A percentile compares a stretch with the other conserved stretches of the same genome.
Conservation (phyloP, 2,888 invertebrate genomes). For the Ctena decussata region DNA sequence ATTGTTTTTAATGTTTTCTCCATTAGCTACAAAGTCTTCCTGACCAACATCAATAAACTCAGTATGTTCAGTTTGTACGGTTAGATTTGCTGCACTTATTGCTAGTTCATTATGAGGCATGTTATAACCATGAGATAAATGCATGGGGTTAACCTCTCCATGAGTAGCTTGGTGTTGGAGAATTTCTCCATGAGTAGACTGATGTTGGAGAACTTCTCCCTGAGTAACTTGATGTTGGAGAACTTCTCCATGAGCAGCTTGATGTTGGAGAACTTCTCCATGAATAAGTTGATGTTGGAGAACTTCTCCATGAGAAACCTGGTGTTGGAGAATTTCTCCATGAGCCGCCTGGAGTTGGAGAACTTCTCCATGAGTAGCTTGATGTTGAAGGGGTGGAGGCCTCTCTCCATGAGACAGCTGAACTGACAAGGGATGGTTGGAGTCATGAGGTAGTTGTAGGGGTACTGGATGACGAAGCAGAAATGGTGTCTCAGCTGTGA, state of each 20-base stretch:
- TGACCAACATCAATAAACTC: slow-evolving; percentile 68
- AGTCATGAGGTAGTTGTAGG: slow-evolving; percentile 71
- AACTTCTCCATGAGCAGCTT: too few species aligned
- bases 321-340: too few species aligned
- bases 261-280: too few species aligned
- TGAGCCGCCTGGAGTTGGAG: not conserved
- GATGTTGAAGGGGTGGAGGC: not conserved
- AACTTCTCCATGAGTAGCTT: not conserved
- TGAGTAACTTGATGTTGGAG: too few species aligned
- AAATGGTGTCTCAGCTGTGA: slow-evolving; percentile 65
- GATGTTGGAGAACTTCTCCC: too few species aligned
- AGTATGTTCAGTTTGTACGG: slow-evolving; percentile 25
- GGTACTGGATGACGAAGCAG: slow-evolving; percentile 70
- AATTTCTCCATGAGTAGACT: slow-evolving; percentile 12
- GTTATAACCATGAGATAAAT: not conserved
- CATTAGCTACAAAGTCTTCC: slow-evolving; percentile 25
- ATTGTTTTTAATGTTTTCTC: not conserved
- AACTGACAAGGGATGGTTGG: slow-evolving; percentile 42
- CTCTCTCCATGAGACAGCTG: slow-evolving; percentile 24
- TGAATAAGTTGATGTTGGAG: too few species aligned
- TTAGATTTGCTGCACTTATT: not conserved
- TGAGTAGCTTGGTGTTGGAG: not conserved
- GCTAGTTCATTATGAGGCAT: not conserved
- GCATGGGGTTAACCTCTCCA: not conserved
- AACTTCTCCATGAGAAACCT: too few species aligned